These are phyloP conservation scores for Luidia sarsii DNA, from an alignment of 53 echinoderm and acorn worm genomes.

Conservation along the genomic window DNA sequence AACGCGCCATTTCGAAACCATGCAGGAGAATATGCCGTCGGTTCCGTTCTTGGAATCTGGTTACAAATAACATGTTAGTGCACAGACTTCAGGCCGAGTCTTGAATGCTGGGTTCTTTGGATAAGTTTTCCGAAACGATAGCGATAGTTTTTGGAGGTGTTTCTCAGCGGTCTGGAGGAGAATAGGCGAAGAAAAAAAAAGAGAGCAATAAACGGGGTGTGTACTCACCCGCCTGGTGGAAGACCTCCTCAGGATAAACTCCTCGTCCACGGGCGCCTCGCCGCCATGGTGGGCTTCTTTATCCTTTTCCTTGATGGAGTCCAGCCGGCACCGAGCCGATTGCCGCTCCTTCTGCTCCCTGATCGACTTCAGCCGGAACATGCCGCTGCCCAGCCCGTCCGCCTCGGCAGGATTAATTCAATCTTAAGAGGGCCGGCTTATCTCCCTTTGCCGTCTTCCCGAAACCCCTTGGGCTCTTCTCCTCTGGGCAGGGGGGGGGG, in stretches of 20 bases:
- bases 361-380: slow-evolving; percentile 44
- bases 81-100: no score
- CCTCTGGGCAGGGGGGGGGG: no score
- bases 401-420: background rate
- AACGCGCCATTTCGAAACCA: no score
- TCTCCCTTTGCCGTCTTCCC: no score
- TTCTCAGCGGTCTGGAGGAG: no score
- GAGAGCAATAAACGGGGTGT: slow-evolving; percentile 3
- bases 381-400: background rate
- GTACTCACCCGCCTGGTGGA: slow-evolving; percentile 44
- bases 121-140: no score
- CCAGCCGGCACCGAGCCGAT: slow-evolving; percentile 17
- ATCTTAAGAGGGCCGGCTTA: background rate
- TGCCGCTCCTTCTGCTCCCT: slow-evolving; percentile 33
- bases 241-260: slow-evolving; percentile 37
- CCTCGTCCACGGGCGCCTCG: slow-evolving; percentile 42
- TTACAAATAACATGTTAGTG: no score
- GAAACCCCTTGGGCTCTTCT: no score
- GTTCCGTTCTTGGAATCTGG: no score
- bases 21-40: no score
- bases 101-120: no score
- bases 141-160: no score
- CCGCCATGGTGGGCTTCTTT: background rate
- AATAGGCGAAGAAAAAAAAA: slow-evolving; percentile 14
- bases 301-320: slow-evolving; percentile 39